These are phyloP conservation scores for Notothenia rossii DNA, from an alignment of 2,113 vertebrate species.

Conservation along the genomic window DNA sequence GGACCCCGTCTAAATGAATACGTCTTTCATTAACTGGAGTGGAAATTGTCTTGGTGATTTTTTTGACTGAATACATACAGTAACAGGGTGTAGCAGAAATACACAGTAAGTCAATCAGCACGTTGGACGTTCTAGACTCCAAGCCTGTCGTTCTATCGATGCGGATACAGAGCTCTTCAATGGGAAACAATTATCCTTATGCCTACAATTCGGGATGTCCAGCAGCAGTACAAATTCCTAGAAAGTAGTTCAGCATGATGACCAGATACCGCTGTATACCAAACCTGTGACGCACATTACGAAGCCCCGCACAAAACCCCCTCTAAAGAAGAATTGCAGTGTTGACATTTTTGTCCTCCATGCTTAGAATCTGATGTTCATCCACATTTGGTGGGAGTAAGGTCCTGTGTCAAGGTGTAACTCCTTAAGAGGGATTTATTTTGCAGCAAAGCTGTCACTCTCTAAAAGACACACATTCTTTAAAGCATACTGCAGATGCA, in stretches of 20 bases:
- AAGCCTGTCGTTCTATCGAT: background rate
- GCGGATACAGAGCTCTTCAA: background rate
- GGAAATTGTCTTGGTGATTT: constrained; percentile 47
- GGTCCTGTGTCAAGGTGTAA: background rate
- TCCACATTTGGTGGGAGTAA: constrained; percentile 23
- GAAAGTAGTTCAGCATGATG: background rate
- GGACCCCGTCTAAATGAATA: constrained; percentile 45
- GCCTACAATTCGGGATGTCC: background rate
- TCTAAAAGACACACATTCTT: background rate
- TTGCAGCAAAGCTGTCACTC: background rate
- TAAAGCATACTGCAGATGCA: background rate
- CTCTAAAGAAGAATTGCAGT: background rate
- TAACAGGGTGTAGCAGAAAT: constrained; percentile 14
- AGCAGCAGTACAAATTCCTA: constrained; percentile 1
- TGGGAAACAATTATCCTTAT: background rate
- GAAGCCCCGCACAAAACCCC: constrained; percentile 7
- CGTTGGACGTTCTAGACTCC: constrained; percentile 6
- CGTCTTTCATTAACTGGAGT: constrained; percentile 40
- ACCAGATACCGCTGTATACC: constrained; percentile 21
- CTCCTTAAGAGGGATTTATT: constrained; percentile 25
- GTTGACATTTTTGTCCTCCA: constrained; percentile 28
- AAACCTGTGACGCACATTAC: constrained; percentile 21
- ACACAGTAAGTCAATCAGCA: constrained; percentile 23
- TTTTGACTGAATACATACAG: constrained; percentile 35
- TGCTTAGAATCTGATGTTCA: background rate